Evolutionary conservation across 2,888 invertebrate genomes (phyloP), one percentile per base, ranked within the genome.

Genomic region (Ornithoptera priamus): DNA sequence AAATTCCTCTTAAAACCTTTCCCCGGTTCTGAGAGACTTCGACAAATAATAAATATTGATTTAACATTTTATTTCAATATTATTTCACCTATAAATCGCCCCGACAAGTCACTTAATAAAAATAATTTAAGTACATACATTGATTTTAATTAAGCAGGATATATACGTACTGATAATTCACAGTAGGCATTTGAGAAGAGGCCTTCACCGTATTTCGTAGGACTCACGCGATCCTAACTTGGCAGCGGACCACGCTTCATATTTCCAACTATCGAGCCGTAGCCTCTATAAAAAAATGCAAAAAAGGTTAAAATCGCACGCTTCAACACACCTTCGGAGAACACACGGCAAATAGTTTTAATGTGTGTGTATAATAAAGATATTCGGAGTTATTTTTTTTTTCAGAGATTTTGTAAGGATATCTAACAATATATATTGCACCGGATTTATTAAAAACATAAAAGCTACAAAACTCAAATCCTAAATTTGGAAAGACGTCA

Each of bases 131-230:
- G 8, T 22, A 17, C 46, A 36, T 64, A 65, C 74, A 72, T 71
- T 70, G 71, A 65, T 73, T 73, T 74, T 71, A 69, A 75, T 74
- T 75, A 72, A 67, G 68, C 72, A 74, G 75, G 75, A 75, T 75
- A 73, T 74, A 69, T 53, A 74, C 71, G 72, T 66, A 64, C 71
- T 70, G 70, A 72, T 74, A 74, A 74, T 72, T 70, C 63, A 30
- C 68, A 42, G 65, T 71, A 73, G 74, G 74, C 73, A 73, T 72
- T 74, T 70, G 71, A 71, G 68, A 71, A 60, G 59, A 65, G 71
- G 57, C 72, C 72, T 72, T 72, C 72, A 71, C 73, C 75, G 75
- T 73, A 73, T 73, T 75, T 65, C 71, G 70, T 67, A 68, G 71
- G 64, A 66, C 58, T 64, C 75, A 75, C 75, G 75, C 75, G 70